phyloP scores from a whole-genome alignment of 2,888 invertebrate genomes.

The Aleiodes alternator region DNA sequence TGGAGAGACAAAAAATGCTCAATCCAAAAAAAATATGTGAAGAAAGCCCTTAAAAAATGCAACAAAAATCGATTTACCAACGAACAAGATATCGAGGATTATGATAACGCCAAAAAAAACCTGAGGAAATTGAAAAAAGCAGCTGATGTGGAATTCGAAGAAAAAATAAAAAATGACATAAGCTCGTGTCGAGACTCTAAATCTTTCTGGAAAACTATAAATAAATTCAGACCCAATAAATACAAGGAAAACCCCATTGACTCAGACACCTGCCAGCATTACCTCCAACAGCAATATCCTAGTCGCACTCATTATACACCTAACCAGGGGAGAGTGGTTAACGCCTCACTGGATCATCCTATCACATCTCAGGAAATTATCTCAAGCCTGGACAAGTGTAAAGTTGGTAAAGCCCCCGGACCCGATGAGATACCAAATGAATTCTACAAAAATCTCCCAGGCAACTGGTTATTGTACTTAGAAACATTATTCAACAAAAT shows the following conservation, averaged over 20 bases:
- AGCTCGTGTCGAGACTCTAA: constrained; percentile 8
- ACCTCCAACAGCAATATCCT: not conserved
- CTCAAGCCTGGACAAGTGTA: not conserved
- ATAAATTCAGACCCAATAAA: not conserved
- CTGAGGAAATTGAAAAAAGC: too few species aligned
- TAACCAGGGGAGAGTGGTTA: not conserved
- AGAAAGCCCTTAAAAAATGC: too few species aligned
- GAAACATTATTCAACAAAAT: constrained; percentile 37
- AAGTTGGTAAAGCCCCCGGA: constrained; percentile 1
- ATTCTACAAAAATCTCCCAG: constrained; percentile 8
- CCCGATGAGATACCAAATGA: constrained; percentile 2
- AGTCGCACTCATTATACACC: not conserved
- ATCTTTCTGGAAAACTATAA: not conserved
- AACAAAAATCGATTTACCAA: too few species aligned
- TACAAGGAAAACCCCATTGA: not conserved
- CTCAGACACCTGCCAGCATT: not conserved
- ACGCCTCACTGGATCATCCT: not conserved
- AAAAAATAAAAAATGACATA: too few species aligned
- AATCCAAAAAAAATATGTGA: too few species aligned
- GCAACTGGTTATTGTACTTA: not conserved
- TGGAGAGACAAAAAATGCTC: too few species aligned
- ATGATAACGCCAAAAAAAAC: too few species aligned
- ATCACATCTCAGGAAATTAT: not conserved
- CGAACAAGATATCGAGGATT: too few species aligned
- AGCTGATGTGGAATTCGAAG: too few species aligned